A percentile compares a stretch with the other conserved stretches of the same genome.
Conservation (phyloP, 2,888 invertebrate genomes). For the Argyresthia goedartella region DNA sequence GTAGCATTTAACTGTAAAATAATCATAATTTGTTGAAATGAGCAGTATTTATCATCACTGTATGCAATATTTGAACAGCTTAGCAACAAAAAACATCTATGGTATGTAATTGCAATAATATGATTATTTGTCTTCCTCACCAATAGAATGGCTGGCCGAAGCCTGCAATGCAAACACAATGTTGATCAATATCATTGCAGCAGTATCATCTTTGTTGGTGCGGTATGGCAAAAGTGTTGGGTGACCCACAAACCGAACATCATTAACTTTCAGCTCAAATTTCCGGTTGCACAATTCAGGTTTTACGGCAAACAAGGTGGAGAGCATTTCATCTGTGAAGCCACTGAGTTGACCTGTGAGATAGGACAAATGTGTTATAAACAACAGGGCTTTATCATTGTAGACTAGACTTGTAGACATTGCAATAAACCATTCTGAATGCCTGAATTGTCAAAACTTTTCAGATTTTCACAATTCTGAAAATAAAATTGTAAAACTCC, state of each 20-base stretch:
- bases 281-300: conserved; percentile 90
- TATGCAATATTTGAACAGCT: no score
- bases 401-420: no score
- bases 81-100: neutral
- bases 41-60: no score
- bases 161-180: conserved; percentile 94
- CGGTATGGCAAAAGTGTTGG: conserved; percentile 84
- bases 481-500: no score
- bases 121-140: conserved; percentile 37
- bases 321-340: conserved; percentile 87
- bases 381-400: no score
- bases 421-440: no score
- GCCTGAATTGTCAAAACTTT: no score
- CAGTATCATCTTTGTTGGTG: conserved; percentile 75
- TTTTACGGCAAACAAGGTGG: conserved; percentile 92
- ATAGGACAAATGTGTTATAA: no score
- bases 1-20: conserved; percentile 84
- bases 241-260: conserved; percentile 95
- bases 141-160: conserved; percentile 90
- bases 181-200: conserved; percentile 84
- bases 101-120: neutral
- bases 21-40: conserved; percentile 4
- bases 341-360: conserved; percentile 74
- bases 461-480: no score
- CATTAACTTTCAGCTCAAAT: conserved; percentile 95